Base-by-base conservation (phyloP, 2,797 vertebrate genomes). In the Cheracebus regulus region DNA sequence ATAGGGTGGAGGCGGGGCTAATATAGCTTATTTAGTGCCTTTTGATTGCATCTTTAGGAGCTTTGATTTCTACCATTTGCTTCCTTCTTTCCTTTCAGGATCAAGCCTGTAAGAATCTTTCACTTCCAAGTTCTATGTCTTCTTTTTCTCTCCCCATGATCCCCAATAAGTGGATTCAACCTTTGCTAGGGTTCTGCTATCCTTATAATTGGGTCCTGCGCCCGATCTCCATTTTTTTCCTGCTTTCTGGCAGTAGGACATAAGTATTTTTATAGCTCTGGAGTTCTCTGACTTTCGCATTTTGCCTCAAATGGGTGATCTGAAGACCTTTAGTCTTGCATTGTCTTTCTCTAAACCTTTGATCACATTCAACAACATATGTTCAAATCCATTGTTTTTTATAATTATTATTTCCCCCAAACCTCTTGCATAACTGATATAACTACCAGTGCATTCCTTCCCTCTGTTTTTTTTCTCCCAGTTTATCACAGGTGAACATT, bases 281-380 rank as follows among this genome's bases (percentile, higher is more conserved):
- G 33, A 81, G 33, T 90, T 95, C 81, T 97, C 46, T 90, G 52
- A 80, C 84, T 96, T 64, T 72, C 17, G 76, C 20, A 58, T 44
- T 93, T 96, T 97, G 24, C 22, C 30, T 88, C 73, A 93, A 93
- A 95, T 72, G 92, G 20, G 22, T 90, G 85, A 90, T 72, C 20
- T 55, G 20, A 55, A 22, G 52, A 88, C 11, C 22, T 17, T 91
- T 90, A 81, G 24, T 73, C 46, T 95, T 89, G 20, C 41, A 61
- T 89, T 64, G 64, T 90, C 39, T 97, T 93, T 87, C 55, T 88
- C 30, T 61, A 84, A 76, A 81, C 24, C 61, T 87, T 46, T 78
- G 33, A 90, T 85, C 61, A 72, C 11, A 39, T 24, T 83, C 67
- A 78, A 20, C 44, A 64, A 64, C 24, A 82, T 93, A 72, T 70